Base-by-base conservation (phyloP, 2,888 invertebrate species). In the Amorpha juglandis region DNA sequence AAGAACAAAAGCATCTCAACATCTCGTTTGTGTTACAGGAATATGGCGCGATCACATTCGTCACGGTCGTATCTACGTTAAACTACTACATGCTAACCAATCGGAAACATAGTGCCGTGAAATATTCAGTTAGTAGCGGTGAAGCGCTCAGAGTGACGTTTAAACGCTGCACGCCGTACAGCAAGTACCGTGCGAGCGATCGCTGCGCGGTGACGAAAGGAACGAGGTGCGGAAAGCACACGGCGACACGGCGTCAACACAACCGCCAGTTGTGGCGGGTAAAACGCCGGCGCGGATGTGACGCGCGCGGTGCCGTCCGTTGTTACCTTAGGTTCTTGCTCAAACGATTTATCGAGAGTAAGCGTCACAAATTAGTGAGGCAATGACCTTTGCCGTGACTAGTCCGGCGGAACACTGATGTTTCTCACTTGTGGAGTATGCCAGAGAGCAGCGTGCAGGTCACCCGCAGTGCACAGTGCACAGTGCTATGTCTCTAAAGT, bases 51-150 rank as follows among this genome's bases (percentile, higher is more conserved):
- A 0, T 48, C 6, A n/a, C 16, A 16, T n/a, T 48, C 3, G 16
- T 48, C 7, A 11, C 19, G 2, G 63, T 63, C 80, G 42, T 72
- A 78, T 86, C 86, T 82, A 79, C 67, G 71, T 55, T 74, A 74
- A n/a, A n/a, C n/a, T 74, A 74, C 64, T 74, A 68, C 53, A 58
- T 67, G 47, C 53, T 50, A 67, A 48, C 68, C 50, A 63, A 73
- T 65, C 63, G 67, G 67, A 71, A 71, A 77, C 78, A 80, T 74
- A 68, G 74, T 71, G 73, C 74, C 81, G 75, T 82, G 78, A 84
- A 84, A 83, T 81, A 74, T 74, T 79, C 70, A 74, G 77, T 79
- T 76, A 77, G 75, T 78, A 76, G 73, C 75, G 74, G 74, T 73
- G 74, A 55, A 51, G 38, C 6, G 58, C 21, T 69, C 47, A 63